These are phyloP conservation scores for Tribolium freemani DNA, from an alignment of 2,888 invertebrate species.

Conservation along the genomic window DNA sequence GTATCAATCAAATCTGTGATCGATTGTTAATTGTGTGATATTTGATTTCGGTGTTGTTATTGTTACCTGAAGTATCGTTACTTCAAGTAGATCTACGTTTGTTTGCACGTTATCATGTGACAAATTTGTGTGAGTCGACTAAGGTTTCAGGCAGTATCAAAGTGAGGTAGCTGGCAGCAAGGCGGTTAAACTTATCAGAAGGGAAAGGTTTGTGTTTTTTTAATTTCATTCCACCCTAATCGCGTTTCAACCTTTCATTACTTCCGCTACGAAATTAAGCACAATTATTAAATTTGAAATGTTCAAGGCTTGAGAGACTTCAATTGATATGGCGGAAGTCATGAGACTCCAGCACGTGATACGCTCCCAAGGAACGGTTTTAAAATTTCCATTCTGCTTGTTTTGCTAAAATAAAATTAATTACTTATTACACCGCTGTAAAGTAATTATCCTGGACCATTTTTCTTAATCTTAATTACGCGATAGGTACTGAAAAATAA, in stretches of 20 bases:
- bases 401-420: not conserved
- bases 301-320: not conserved
- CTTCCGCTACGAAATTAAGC: not conserved
- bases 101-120: slow-evolving; percentile 38
- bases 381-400: not conserved
- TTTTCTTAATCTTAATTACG: not conserved
- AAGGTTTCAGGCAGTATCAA: slow-evolving; percentile 33
- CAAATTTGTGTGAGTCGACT: slow-evolving; percentile 27
- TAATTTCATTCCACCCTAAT: not conserved
- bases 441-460: not conserved
- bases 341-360: not conserved
- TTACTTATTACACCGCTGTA: not conserved
- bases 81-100: slow-evolving; percentile 23
- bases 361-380: not conserved
- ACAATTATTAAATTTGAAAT: not conserved
- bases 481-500: not conserved
- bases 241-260: not conserved
- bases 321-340: not conserved
- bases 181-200: slow-evolving; percentile 1
- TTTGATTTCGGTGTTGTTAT: not conserved
- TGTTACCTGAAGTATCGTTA: slow-evolving; percentile 1
- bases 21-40: slow-evolving; percentile 1
- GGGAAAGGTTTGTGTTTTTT: slow-evolving; percentile 12
- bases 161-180: slow-evolving; percentile 24
- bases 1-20: not conserved